Evolutionary conservation across 53 echinoderm and acorn worm species (phyloP).

Genomic region (Luidia sarsii): DNA sequence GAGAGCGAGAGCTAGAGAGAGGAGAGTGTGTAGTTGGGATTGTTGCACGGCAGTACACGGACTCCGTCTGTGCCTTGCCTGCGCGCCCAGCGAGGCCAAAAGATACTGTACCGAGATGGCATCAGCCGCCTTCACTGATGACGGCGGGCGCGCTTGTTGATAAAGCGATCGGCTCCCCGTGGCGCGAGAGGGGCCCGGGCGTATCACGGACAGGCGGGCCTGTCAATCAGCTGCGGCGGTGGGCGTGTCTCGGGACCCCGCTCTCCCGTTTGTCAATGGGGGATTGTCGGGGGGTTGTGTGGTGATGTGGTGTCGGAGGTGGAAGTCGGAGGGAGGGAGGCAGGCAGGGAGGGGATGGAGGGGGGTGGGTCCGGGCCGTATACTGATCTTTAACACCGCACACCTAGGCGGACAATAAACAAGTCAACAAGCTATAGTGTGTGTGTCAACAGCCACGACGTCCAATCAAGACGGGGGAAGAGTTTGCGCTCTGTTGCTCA

Average conservation of each 20-base stretch:
- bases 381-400: slow-evolving; percentile 58
- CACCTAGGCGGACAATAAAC: slow-evolving; percentile 64
- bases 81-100: slow-evolving; percentile 24
- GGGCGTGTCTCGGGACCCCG: slow-evolving; percentile 30
- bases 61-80: too few species aligned
- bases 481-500: background rate
- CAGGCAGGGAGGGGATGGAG: too few species aligned
- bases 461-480: slow-evolving; percentile 4
- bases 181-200: slow-evolving; percentile 37
- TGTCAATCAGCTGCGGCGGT: slow-evolving; percentile 33
- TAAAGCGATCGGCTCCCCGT: slow-evolving; percentile 58
- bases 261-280: too few species aligned
- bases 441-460: slow-evolving; percentile 48
- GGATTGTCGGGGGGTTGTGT: too few species aligned
- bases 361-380: background rate
- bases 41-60: too few species aligned
- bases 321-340: too few species aligned
- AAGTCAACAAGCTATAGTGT: slow-evolving; percentile 50
- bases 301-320: too few species aligned
- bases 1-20: too few species aligned
- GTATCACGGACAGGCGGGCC: slow-evolving; percentile 11
- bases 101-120: slow-evolving; percentile 49
- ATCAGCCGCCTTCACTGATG: slow-evolving; percentile 41
- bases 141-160: slow-evolving; percentile 70
- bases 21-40: too few species aligned